A percentile compares a stretch with the other conserved stretches of the same genome.
Conservation (phyloP, 2,113 vertebrate species). For the Lycaon pictus region DNA sequence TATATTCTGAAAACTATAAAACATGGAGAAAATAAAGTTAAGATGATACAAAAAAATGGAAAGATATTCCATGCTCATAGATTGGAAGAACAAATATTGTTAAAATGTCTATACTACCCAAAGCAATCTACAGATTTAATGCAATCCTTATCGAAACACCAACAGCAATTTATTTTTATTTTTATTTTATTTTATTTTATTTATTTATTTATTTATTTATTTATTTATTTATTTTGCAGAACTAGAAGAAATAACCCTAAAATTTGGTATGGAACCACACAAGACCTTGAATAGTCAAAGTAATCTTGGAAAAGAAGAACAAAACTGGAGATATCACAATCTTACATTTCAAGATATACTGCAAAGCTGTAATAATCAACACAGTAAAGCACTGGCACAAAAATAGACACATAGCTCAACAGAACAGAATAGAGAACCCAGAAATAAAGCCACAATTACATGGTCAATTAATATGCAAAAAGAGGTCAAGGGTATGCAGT, state of each 20-base stretch:
- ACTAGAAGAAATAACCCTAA: not conserved
- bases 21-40: not conserved
- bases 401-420: not conserved
- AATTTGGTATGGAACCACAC: not conserved
- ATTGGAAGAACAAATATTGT: not conserved
- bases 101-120: not conserved
- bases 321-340: not conserved
- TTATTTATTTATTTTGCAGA: not conserved
- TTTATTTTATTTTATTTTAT: not conserved
- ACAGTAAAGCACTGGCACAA: not conserved
- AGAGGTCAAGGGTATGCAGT: not conserved
- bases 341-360: not conserved
- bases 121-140: not conserved
- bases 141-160: not conserved
- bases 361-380: not conserved
- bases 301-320: not conserved
- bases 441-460: not conserved
- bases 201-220: not conserved
- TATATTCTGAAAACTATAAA: not conserved
- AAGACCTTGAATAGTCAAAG: not conserved
- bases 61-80: not conserved
- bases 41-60: not conserved
- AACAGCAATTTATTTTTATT: not conserved
- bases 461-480: not conserved
- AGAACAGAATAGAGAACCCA: not conserved